A percentile compares a stretch with the other conserved stretches of the same genome.
Conservation (phyloP, 2,113 vertebrate genomes). For the Chiloscyllium plagiosum region DNA sequence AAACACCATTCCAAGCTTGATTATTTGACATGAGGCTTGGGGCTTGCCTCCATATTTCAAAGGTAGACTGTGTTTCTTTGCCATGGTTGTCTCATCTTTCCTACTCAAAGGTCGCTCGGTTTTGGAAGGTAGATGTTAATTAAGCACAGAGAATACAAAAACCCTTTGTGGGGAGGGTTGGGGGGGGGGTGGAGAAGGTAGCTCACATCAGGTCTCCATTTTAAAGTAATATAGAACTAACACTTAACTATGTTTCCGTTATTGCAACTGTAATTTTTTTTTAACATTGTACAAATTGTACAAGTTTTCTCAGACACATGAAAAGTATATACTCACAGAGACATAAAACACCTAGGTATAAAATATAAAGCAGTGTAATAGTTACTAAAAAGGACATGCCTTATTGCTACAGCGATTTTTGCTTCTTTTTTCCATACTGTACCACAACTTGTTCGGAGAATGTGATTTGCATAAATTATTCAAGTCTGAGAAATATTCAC, state of each 20-base stretch:
- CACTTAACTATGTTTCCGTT: constrained; percentile 53
- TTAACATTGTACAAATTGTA: constrained; percentile 51
- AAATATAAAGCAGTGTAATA: constrained; percentile 61
- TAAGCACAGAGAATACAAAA: neutral
- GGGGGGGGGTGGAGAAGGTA: constrained; percentile 38
- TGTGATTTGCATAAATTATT: constrained; percentile 60
- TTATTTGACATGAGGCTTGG: neutral
- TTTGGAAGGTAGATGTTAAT: neutral
- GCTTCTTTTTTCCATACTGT: constrained; percentile 48
- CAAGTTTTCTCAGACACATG: constrained; percentile 55
- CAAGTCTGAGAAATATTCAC: constrained; percentile 61
- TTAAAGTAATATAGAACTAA: constrained; percentile 52
- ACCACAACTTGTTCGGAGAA: constrained; percentile 56
- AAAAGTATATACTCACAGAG: constrained; percentile 54
- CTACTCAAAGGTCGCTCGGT: neutral
- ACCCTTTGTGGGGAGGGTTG: neutral
- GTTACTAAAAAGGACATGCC: constrained; percentile 62
- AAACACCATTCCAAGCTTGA: neutral
- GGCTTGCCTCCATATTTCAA: neutral
- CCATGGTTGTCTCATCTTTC: neutral
- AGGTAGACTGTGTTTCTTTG: neutral
- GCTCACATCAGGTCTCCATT: constrained; percentile 4
- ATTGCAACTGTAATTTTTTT: constrained; percentile 56
- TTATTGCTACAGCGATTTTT: constrained; percentile 57
- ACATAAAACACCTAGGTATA: constrained; percentile 55